phyloP scores from a whole-genome alignment of 2,113 vertebrate species.

The Mus spicilegus region DNA sequence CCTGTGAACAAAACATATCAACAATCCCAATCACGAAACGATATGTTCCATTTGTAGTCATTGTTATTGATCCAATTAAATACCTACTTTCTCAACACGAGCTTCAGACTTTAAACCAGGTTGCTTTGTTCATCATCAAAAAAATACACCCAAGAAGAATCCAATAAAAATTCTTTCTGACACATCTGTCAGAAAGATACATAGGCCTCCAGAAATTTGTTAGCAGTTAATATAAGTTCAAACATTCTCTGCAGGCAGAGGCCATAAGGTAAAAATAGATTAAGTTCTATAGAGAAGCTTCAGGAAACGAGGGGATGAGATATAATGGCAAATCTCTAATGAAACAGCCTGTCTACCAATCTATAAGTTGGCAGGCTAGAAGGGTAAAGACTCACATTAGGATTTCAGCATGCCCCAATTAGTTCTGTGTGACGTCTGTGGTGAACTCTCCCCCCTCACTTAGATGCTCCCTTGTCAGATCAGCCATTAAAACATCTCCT shows the following conservation, averaged over 20 bases:
- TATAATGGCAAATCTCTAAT: slow-evolving; percentile 50
- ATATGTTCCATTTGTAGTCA: background rate
- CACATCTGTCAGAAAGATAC: background rate
- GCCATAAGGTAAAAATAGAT: slow-evolving; percentile 46
- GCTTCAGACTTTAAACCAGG: background rate
- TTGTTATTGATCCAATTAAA: slow-evolving; percentile 41
- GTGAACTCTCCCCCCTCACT: background rate
- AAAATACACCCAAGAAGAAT: slow-evolving; percentile 21
- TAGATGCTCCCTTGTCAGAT: slow-evolving; percentile 50
- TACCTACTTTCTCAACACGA: background rate
- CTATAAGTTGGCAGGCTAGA: background rate
- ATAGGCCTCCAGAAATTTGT: slow-evolving; percentile 47
- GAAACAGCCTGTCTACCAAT: slow-evolving; percentile 36
- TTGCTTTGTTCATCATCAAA: slow-evolving; percentile 17
- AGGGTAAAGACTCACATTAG: slow-evolving; percentile 59
- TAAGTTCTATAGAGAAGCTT: slow-evolving; percentile 25
- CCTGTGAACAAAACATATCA: background rate
- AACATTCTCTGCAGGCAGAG: slow-evolving; percentile 1
- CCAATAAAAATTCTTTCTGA: slow-evolving; percentile 40
- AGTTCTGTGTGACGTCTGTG: slow-evolving; percentile 36
- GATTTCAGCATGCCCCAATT: slow-evolving; percentile 41
- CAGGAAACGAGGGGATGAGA: slow-evolving; percentile 41
- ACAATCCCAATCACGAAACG: background rate
- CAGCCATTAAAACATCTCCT: slow-evolving; percentile 30
- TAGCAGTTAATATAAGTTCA: slow-evolving; percentile 44